Percentiles rank a stretch among this genome's conserved stretches.
Evolutionary conservation across 2,113 vertebrate species (phyloP).

Genomic region (Coturnix japonica): DNA sequence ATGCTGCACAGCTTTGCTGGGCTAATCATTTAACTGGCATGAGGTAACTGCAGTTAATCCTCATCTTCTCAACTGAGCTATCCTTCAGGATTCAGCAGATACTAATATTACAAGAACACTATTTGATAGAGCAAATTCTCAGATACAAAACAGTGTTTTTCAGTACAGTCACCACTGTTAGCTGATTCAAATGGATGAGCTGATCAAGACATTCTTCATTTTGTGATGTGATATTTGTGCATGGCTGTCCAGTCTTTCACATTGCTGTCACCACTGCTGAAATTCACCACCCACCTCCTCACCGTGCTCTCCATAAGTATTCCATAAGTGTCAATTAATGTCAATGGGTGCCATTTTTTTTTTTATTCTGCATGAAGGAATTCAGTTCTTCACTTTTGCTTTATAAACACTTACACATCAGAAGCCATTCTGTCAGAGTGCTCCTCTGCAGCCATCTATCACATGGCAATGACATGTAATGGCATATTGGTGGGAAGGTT

Average conservation of each 20-base stretch:
- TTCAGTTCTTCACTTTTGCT: not conserved
- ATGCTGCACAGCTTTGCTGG: not conserved
- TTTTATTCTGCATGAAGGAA: not conserved
- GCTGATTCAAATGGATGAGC: not conserved
- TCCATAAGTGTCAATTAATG: too few relatives aligned
- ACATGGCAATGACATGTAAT: not conserved
- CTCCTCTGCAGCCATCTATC: not conserved
- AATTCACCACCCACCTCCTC: not conserved
- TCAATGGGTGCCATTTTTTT: not conserved
- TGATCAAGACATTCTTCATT: not conserved
- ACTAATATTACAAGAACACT: too few relatives aligned
- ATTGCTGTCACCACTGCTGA: not conserved
- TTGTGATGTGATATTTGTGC: not conserved
- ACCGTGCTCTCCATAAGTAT: not conserved
- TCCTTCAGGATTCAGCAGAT: too few relatives aligned
- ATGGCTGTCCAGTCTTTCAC: not conserved
- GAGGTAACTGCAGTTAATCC: not conserved
- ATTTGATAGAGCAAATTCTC: too few relatives aligned
- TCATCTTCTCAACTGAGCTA: not conserved
- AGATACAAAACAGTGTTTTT: too few relatives aligned
- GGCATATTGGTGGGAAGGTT: not conserved
- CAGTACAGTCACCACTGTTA: not conserved
- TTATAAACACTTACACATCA: not conserved
- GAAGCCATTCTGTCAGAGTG: not conserved
- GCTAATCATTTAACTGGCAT: accelerated